Evolutionary conservation across 2,797 vertebrate genomes (phyloP).

Genomic region (Bradypus variegatus): DNA sequence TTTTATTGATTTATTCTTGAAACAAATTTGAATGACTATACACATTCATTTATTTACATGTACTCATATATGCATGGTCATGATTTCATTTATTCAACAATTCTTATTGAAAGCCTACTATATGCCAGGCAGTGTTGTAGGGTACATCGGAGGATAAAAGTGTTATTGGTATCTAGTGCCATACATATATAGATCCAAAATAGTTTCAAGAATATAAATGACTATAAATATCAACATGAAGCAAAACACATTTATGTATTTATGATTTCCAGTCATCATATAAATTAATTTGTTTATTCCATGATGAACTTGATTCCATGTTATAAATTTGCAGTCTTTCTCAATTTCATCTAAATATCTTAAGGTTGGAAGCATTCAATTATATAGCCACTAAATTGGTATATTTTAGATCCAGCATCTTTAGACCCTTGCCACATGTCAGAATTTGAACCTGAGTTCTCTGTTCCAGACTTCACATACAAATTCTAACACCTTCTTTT

Average conservation of each 20-base stretch:
- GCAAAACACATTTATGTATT: neutral
- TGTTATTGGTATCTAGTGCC: neutral
- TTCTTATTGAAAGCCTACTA: neutral
- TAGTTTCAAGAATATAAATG: neutral
- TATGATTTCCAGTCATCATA: constrained; percentile 11
- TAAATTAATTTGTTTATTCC: constrained; percentile 8
- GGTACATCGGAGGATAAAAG: neutral
- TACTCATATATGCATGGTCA: neutral
- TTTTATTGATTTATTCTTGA: constrained; percentile 9
- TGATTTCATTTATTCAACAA: constrained; percentile 3
- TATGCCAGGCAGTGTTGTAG: neutral
- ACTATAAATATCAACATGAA: neutral
- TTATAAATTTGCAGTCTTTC: neutral
- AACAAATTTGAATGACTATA: neutral
- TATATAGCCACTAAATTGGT: neutral
- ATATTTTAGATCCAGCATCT: neutral
- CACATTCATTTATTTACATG: neutral
- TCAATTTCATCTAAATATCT: neutral
- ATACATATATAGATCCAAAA: neutral
- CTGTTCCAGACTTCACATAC: neutral
- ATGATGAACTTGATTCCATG: neutral
- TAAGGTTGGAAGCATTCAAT: neutral
- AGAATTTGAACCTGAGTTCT: constrained; percentile 13
- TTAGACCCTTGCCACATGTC: neutral
- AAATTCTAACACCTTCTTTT: neutral